Conservation (phyloP, 1,140 invertebrate species). For the Diorhabda sublineata region DNA sequence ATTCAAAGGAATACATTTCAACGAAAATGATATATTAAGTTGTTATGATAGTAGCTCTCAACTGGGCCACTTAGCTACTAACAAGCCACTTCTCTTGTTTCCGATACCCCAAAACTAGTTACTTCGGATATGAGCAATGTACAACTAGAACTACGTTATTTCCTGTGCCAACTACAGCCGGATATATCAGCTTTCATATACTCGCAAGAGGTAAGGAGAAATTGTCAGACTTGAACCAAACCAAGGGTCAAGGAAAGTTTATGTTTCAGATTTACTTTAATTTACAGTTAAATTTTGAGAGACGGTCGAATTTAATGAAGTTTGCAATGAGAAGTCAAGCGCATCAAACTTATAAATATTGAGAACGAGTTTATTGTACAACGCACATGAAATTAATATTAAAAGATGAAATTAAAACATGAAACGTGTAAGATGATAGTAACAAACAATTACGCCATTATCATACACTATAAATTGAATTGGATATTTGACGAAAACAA, state of each 20-base stretch:
- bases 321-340: not conserved
- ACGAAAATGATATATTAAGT: conserved; percentile 11
- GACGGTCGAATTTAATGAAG: not conserved
- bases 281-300: not conserved
- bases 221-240: not conserved
- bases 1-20: not conserved
- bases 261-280: not conserved
- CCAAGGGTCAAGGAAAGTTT: not conserved
- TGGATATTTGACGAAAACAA: no score
- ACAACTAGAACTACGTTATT: conserved; percentile 17
- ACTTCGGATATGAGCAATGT: conserved; percentile 18
- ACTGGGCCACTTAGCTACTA: conserved; percentile 11
- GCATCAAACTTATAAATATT: no score
- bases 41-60: not conserved
- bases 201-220: conserved; percentile 1
- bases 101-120: conserved; percentile 16
- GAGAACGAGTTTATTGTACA: no score
- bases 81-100: conserved; percentile 19
- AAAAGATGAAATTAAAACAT: no score
- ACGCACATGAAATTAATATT: no score
- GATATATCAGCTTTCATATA: conserved; percentile 9
- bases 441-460: no score
- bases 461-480: no score
- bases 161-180: conserved; percentile 14
- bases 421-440: no score